A percentile compares a stretch with the other conserved stretches of the same genome.
phyloP scores from a whole-genome alignment of 1,140 invertebrate species.

The Melitaea cinxia region DNA sequence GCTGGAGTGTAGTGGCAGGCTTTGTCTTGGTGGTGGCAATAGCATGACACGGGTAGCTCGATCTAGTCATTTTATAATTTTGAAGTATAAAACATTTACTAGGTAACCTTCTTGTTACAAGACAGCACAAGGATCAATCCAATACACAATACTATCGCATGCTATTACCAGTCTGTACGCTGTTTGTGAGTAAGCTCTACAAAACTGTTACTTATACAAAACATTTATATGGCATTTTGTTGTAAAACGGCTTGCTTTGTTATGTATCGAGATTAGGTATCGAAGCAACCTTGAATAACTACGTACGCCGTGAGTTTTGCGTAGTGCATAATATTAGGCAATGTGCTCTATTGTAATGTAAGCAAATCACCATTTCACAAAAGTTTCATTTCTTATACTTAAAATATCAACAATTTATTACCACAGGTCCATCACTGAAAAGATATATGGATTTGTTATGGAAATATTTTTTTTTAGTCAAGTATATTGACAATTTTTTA shows the following conservation, averaged over 20 bases:
- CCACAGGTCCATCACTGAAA: too few relatives aligned
- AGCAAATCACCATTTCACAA: too few relatives aligned
- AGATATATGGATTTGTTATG: too few relatives aligned
- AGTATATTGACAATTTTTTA: too few relatives aligned
- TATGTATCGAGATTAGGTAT: too few relatives aligned
- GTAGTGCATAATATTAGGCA: not conserved
- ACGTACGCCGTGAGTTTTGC: not conserved
- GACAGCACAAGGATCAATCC: constrained; percentile 49
- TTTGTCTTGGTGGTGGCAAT: constrained; percentile 55
- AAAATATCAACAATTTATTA: too few relatives aligned
- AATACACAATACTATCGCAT: constrained; percentile 51
- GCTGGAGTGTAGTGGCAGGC: constrained; percentile 64
- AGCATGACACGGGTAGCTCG: constrained; percentile 41
- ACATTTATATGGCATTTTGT: constrained; percentile 52
- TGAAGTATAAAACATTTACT: constrained; percentile 19
- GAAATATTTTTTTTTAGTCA: too few relatives aligned
- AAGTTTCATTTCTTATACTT: too few relatives aligned
- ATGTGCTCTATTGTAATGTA: not conserved
- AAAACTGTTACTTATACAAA: constrained; percentile 64
- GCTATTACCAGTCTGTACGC: constrained; percentile 58
- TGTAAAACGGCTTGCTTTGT: constrained; percentile 55
- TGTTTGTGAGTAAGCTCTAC: constrained; percentile 74
- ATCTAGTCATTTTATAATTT: constrained; percentile 12
- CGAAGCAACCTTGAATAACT: not conserved
- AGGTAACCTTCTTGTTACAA: constrained; percentile 31